Conservation (phyloP, 2,113 vertebrate genomes). For the Thinocorus orbignyianus region DNA sequence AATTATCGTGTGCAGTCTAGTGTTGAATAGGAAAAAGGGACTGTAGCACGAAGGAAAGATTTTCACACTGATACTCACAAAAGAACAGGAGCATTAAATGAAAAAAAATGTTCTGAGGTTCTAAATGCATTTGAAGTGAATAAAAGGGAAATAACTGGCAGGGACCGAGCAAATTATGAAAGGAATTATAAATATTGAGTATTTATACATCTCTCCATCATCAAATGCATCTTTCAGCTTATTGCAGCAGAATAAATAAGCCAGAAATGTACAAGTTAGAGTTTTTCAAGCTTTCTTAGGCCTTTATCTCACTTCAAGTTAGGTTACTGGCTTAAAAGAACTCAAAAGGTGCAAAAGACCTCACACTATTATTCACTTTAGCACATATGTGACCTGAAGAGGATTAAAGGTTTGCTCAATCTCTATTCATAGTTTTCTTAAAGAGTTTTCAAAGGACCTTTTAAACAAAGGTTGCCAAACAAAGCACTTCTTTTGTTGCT, state of each 20-base stretch:
- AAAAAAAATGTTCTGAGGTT: neutral
- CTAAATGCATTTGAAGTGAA: slow-evolving; percentile 23
- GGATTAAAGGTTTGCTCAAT: slow-evolving; percentile 67
- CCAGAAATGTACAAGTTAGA: neutral
- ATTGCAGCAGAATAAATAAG: slow-evolving; percentile 2
- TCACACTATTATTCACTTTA: slow-evolving; percentile 74
- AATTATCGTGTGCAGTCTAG: slow-evolving; percentile 88
- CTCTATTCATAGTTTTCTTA: slow-evolving; percentile 71
- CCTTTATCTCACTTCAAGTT: slow-evolving; percentile 66
- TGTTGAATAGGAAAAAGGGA: slow-evolving; percentile 77
- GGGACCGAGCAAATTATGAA: neutral
- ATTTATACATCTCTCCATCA: neutral
- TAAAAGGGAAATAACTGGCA: slow-evolving; percentile 35
- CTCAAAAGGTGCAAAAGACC: slow-evolving; percentile 74
- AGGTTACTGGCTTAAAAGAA: slow-evolving; percentile 60
- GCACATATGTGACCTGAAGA: slow-evolving; percentile 71
- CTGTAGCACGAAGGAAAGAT: slow-evolving; percentile 77
- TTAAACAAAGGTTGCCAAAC: slow-evolving; percentile 74
- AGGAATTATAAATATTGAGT: slow-evolving; percentile 10
- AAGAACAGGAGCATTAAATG: slow-evolving; percentile 22
- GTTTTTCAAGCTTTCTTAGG: slow-evolving; percentile 26
- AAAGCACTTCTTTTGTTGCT: slow-evolving; percentile 76
- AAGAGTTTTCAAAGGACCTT: slow-evolving; percentile 64
- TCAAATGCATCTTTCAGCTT: neutral
- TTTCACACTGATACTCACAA: slow-evolving; percentile 78